These are phyloP conservation scores for Psittacula cyanocephala DNA, from an alignment of 2,113 vertebrate species.

Conservation along the genomic window DNA sequence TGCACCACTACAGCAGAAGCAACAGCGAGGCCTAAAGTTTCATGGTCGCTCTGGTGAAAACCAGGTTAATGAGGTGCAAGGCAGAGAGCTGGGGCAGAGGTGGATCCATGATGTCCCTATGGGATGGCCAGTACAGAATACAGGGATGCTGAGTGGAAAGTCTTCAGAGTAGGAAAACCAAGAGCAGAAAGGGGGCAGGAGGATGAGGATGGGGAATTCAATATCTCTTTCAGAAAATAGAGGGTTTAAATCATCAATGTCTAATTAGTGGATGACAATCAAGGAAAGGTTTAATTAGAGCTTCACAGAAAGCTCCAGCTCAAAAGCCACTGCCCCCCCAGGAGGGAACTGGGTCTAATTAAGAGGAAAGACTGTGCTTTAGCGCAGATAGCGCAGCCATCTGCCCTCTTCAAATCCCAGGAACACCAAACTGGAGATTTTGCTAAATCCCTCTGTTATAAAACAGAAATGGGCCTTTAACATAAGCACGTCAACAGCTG, in stretches of 20 bases:
- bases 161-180: background rate
- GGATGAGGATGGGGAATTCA: background rate
- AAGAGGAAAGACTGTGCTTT: constrained; percentile 39
- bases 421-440: constrained; percentile 15
- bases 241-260: background rate
- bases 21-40: background rate
- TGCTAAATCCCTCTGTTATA: constrained; percentile 48
- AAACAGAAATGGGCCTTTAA: constrained; percentile 12
- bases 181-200: background rate
- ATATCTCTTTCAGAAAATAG: background rate
- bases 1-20: background rate
- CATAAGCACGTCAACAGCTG: background rate
- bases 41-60: background rate
- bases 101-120: background rate
- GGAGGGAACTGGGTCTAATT: constrained; percentile 59
- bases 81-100: background rate
- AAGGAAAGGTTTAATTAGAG: constrained; percentile 60
- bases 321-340: constrained; percentile 33
- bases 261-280: constrained; percentile 56
- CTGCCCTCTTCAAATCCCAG: constrained; percentile 55
- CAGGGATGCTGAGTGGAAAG: background rate
- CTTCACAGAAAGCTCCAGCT: constrained; percentile 43
- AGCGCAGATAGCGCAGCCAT: constrained; percentile 36
- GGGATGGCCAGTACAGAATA: rapidly evolving
- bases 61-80: background rate